Conservation (phyloP, 2,113 vertebrate genomes). For the Thryonomys swinderianus region DNA sequence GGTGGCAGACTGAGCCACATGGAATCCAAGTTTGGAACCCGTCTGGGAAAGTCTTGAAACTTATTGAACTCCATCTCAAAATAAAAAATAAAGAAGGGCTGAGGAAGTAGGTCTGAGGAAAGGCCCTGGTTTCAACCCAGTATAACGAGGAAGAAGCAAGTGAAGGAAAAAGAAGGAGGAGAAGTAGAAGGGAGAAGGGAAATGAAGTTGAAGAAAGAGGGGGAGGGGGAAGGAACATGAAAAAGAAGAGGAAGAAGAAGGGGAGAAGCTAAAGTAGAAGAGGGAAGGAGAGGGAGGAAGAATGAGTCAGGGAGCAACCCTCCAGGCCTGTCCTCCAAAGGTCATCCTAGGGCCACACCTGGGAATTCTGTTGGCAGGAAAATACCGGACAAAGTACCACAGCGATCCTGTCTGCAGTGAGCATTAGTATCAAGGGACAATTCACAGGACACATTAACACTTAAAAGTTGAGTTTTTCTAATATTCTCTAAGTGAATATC, state of each 20-base stretch:
- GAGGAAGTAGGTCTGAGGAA: background rate
- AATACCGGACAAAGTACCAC: background rate
- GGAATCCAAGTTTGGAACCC: no score
- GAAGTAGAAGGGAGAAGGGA: background rate
- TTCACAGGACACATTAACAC: background rate
- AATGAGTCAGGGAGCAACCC: background rate
- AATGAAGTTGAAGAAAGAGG: no score
- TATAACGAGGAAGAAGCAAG: background rate
- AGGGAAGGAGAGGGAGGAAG: background rate
- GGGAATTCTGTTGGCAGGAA: background rate
- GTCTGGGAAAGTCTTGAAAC: background rate
- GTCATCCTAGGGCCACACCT: background rate
- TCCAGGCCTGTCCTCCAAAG: fast-evolving
- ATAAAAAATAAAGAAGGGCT: background rate
- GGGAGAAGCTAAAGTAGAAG: background rate
- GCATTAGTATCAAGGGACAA: background rate
- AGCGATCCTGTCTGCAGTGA: background rate
- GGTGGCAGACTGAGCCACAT: background rate
- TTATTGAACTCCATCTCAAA: background rate
- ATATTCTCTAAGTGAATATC: background rate
- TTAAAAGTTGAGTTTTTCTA: background rate
- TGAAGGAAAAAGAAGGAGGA: background rate
- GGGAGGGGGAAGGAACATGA: background rate
- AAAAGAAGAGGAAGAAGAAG: background rate
- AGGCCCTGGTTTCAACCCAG: background rate